Conservation (phyloP, 2,888 invertebrate species). For the Parnassius smintheus region DNA sequence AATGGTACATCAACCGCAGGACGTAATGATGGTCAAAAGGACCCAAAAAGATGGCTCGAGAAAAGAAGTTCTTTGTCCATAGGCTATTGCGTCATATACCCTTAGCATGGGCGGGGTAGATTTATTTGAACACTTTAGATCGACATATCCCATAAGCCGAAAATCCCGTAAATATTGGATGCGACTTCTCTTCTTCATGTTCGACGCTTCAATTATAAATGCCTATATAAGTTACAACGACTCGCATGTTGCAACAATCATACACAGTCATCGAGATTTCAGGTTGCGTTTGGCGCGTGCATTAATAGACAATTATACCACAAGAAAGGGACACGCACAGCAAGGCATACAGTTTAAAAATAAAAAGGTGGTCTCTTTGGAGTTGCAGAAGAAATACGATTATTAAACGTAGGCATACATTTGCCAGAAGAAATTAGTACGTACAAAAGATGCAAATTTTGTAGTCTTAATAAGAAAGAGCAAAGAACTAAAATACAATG, state of each 20-base stretch:
- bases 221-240: constrained; percentile 35
- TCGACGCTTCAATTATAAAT: constrained; percentile 37
- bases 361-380: too few relatives aligned
- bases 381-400: too few relatives aligned
- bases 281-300: too few relatives aligned
- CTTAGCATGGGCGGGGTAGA: constrained; percentile 46
- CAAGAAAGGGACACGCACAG: too few relatives aligned
- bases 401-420: too few relatives aligned
- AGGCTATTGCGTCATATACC: constrained; percentile 42
- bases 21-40: constrained; percentile 35
- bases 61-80: constrained; percentile 38
- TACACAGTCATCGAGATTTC: too few relatives aligned
- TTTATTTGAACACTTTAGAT: constrained; percentile 43
- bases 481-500: too few relatives aligned
- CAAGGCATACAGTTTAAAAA: too few relatives aligned
- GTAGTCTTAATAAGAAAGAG: too few relatives aligned
- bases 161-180: constrained; percentile 45
- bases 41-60: constrained; percentile 45
- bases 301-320: too few relatives aligned
- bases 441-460: too few relatives aligned
- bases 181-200: constrained; percentile 40
- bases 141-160: constrained; percentile 16
- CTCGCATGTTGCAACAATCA: constrained; percentile 18
- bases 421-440: too few relatives aligned
- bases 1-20: constrained; percentile 38